These are phyloP conservation scores for Drosophila miranda DNA, from an alignment of 1,140 invertebrate genomes.

Conservation along the genomic window DNA sequence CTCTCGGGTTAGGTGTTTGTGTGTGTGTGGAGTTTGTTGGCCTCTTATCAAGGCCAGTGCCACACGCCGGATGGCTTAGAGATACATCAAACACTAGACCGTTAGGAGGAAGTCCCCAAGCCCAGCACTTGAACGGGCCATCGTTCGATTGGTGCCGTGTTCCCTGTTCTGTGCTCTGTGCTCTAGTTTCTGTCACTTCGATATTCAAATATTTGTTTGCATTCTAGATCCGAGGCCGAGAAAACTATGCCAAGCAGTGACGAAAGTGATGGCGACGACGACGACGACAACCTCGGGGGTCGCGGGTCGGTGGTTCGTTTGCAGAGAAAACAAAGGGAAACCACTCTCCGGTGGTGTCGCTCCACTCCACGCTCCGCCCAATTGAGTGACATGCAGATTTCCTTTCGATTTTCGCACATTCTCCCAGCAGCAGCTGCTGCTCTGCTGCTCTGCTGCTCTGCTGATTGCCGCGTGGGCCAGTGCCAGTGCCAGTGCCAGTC, in stretches of 20 bases:
- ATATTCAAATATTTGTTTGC: slow-evolving; percentile 70
- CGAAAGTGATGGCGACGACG: slow-evolving; percentile 48
- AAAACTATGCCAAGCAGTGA: slow-evolving; percentile 51
- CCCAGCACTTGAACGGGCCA: slow-evolving; percentile 36
- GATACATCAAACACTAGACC: slow-evolving; percentile 36
- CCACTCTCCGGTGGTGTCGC: slow-evolving; percentile 49
- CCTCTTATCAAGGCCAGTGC: slow-evolving; percentile 26
- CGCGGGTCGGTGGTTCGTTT: slow-evolving; percentile 28
- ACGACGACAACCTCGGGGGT: slow-evolving; percentile 8
- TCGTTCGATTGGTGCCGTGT: slow-evolving; percentile 22
- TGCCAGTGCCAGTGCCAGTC: slow-evolving; percentile 4
- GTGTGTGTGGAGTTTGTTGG: slow-evolving; percentile 57
- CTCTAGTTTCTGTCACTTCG: slow-evolving; percentile 51
- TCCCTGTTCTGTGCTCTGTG: slow-evolving; percentile 4
- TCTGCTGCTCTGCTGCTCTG: slow-evolving; percentile 11
- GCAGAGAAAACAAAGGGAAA: slow-evolving; percentile 40
- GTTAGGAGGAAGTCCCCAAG: slow-evolving; percentile 59
- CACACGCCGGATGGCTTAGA: slow-evolving; percentile 30
- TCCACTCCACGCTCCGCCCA: slow-evolving; percentile 48
- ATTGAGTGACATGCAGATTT: slow-evolving; percentile 77
- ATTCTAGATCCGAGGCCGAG: slow-evolving; percentile 38
- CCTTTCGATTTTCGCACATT: slow-evolving; percentile 77
- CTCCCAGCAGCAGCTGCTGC: slow-evolving; percentile 21
- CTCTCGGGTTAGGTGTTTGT: slow-evolving; percentile 9
- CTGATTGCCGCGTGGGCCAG: slow-evolving; percentile 54